These are phyloP conservation scores for Fundulus diaphanus DNA, from an alignment of 2,797 vertebrate species.

Conservation along the genomic window DNA sequence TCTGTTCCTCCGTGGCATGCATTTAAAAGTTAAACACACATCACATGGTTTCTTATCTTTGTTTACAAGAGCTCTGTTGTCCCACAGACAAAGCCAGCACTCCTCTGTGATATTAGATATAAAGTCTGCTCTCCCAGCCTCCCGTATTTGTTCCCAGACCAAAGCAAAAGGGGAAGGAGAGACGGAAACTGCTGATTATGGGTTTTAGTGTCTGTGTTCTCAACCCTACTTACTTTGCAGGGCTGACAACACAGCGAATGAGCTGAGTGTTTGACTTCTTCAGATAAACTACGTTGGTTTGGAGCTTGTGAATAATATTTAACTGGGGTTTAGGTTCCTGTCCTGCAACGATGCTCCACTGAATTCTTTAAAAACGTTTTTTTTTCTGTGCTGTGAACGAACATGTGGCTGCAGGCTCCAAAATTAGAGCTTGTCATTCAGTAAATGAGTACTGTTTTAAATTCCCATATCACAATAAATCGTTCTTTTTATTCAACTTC, in stretches of 20 bases:
- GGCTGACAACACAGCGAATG: conserved; percentile 17
- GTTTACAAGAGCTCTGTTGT: conserved; percentile 53
- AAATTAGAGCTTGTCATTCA: neutral
- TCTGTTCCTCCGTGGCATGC: conserved; percentile 25
- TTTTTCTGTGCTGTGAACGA: neutral
- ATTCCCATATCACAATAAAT: neutral
- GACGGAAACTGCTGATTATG: conserved; percentile 39
- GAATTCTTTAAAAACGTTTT: neutral
- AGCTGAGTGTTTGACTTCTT: conserved; percentile 9
- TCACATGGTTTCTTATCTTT: conserved; percentile 42
- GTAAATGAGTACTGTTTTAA: neutral
- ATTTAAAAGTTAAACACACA: conserved; percentile 42
- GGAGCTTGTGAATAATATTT: neutral
- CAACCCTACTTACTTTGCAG: conserved; percentile 26
- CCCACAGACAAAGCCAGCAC: conserved; percentile 21
- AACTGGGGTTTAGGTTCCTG: neutral
- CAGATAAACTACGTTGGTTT: conserved; percentile 3
- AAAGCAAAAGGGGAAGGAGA: conserved; percentile 18
- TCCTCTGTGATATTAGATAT: conserved; percentile 3
- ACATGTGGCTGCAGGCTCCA: neutral
- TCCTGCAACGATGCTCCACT: neutral
- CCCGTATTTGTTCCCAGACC: conserved; percentile 16
- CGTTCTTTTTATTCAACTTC: no score
- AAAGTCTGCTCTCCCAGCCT: conserved; percentile 3
- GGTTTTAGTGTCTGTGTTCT: conserved; percentile 20